Evolutionary conservation across 2,888 invertebrate species (phyloP), one percentile per base, ranked within the genome.

Genomic region (Thera britannica): DNA sequence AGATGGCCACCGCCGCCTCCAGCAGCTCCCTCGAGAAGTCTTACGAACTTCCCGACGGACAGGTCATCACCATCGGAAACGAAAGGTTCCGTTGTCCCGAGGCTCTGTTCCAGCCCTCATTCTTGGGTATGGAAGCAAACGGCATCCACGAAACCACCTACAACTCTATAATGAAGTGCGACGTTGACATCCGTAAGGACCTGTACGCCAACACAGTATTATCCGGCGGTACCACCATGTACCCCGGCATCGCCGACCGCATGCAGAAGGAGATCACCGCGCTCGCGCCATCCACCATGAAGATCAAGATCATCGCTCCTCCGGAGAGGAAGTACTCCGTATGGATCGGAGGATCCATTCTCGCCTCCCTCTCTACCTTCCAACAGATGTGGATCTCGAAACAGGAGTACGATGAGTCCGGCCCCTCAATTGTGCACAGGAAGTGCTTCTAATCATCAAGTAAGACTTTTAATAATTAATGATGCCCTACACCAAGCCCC

Each of bases 121-220:
- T 98, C 97, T 89, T 97, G 95, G 97, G 97, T 82, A 97, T 97
- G 97, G 97, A 97, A 95, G 97, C 97, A 64, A 96, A 96, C 83
- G 97, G 98, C 79, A 97, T 97, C 90, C 97, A 97, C 89, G 97
- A 98, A 89, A 97, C 97, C 83, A 97, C 97, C 48, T 99, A 98
- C 96, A 98, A 98, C 94, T 98, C 98, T 65, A 98, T 98, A 96
- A 98, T 98, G 98, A 98, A 98, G 96, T 98, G 98, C 94, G 98
- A 98, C 92, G 98, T 98, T 66, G 98, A 98, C 89, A 98, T 98
- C 96, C 97, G 98, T 96, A 98, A 98, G 95, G 98, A 98, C 94
- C 93, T 98, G 94, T 98, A 98, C 94, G 98, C 98, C 95, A 98
- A 98, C 95, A 98, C 98, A 80, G 98, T 98, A 63, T 94, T 98